Evolutionary conservation across 2,113 vertebrate genomes (phyloP).

Genomic region (Oplegnathus fasciatus): DNA sequence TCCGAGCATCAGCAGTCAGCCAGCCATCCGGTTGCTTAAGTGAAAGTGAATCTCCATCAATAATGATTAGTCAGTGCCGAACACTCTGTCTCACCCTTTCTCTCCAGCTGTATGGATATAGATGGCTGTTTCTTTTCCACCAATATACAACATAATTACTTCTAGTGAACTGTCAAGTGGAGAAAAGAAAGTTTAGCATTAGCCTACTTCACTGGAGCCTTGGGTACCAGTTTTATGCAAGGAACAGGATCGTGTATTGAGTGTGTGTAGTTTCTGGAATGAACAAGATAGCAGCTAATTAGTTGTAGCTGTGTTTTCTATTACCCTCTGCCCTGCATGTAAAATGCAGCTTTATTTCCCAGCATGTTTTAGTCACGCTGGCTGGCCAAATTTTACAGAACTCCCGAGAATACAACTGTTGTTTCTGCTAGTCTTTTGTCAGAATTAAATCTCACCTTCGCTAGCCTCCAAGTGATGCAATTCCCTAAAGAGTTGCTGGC

Average conservation of each 20-base stretch:
- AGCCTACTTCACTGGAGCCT: conserved; percentile 32
- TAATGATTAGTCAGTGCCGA: conserved; percentile 72
- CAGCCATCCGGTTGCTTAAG: conserved; percentile 62
- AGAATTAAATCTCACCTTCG: conserved; percentile 66
- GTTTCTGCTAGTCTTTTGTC: conserved; percentile 54
- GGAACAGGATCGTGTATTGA: conserved; percentile 13
- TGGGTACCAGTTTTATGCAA: conserved; percentile 23
- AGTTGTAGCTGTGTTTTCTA: conserved; percentile 44
- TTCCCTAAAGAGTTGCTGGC: conserved; percentile 37
- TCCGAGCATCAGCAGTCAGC: conserved; percentile 62
- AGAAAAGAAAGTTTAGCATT: conserved; percentile 48
- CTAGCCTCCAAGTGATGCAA: conserved; percentile 33
- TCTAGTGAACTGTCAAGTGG: conserved; percentile 37
- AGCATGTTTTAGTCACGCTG: conserved; percentile 22
- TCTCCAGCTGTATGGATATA: conserved; percentile 68
- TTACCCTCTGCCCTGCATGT: conserved; percentile 49
- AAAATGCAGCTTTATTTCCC: conserved; percentile 48
- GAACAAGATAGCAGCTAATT: conserved; percentile 56
- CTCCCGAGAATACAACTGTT: conserved; percentile 34
- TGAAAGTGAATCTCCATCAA: conserved; percentile 78
- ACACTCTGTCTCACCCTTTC: conserved; percentile 60
- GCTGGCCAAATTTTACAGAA: conserved; percentile 34
- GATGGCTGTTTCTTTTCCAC: conserved; percentile 68
- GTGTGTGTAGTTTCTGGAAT: conserved; percentile 32
- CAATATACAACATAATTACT: conserved; percentile 64